Evolutionary conservation across 2,113 vertebrate species (phyloP).

Genomic region (Calonectris borealis): DNA sequence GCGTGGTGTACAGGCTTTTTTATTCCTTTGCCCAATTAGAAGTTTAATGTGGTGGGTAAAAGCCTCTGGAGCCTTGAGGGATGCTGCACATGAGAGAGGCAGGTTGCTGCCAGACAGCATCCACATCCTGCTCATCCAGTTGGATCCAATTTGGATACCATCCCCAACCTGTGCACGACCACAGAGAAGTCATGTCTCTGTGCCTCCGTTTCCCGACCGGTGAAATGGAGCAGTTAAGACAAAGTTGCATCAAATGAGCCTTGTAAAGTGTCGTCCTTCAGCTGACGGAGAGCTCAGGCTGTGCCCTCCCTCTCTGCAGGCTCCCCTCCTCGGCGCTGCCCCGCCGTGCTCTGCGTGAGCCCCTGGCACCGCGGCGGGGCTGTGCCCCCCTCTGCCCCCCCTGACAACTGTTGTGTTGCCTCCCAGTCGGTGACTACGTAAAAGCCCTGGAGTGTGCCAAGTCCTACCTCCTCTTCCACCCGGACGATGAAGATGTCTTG

Average conservation of each 20-base stretch:
- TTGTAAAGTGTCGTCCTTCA: not conserved
- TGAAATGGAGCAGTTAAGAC: not conserved
- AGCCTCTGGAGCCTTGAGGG: not conserved
- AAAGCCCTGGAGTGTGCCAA: constrained; percentile 86
- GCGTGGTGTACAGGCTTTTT: not conserved
- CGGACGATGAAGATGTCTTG: constrained; percentile 84
- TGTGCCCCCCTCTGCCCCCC: not conserved
- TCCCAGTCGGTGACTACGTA: constrained; percentile 76
- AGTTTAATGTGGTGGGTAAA: not conserved
- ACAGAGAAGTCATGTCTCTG: not conserved
- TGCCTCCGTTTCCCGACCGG: not conserved
- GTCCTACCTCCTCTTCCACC: constrained; percentile 89
- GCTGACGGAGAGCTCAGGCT: not conserved
- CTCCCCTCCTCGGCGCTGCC: not conserved
- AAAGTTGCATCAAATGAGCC: not conserved
- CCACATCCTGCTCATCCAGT: not conserved
- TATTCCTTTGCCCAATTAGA: not conserved
- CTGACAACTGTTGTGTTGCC: not conserved
- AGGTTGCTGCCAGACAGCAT: not conserved
- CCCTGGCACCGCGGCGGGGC: rapidly evolving
- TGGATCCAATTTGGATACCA: not conserved
- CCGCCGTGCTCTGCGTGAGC: not conserved
- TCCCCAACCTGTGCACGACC: not conserved
- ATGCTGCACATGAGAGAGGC: not conserved
- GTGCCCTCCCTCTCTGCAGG: not conserved